Percentiles rank a stretch among this genome's conserved stretches.
Evolutionary conservation across 1,140 invertebrate species (phyloP).

Genomic region (Metaphire vulgaris): DNA sequence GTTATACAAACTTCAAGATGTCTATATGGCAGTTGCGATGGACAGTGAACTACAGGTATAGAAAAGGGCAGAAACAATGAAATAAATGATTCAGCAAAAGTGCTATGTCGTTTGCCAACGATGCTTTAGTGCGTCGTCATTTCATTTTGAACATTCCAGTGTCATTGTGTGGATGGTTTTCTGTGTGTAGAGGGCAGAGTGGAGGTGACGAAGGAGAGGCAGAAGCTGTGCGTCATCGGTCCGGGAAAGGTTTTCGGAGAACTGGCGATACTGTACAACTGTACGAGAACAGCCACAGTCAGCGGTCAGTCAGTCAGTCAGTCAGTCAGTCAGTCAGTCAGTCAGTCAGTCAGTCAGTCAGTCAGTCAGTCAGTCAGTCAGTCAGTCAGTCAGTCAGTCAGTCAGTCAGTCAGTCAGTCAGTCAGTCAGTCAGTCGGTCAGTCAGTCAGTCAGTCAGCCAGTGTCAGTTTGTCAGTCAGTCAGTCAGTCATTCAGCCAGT

Average conservation of each 20-base stretch:
- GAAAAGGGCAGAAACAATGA: no score
- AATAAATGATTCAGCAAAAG: no score
- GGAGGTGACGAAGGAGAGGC: conserved; percentile 91
- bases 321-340: conserved; percentile 13
- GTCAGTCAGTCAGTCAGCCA: not conserved
- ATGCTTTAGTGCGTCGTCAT: no score
- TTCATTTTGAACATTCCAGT: no score
- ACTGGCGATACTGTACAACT: conserved; percentile 97
- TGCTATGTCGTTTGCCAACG: no score
- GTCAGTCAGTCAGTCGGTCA: not conserved
- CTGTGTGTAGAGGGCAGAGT: conserved; percentile 80
- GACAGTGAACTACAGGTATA: no score
- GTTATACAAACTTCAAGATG: no score
- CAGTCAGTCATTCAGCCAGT: no score
- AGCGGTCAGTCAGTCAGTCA: conserved; percentile 61
- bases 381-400: not conserved
- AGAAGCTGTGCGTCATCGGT: conserved; percentile 84
- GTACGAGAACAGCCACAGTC: conserved; percentile 94
- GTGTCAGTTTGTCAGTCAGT: not conserved
- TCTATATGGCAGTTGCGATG: no score
- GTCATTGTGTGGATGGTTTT: no score
- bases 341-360: conserved; percentile 26
- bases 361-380: not conserved
- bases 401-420: not conserved
- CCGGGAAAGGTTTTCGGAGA: conserved; percentile 96